Evolutionary conservation across 1,140 invertebrate species (phyloP).

Genomic region (Rhopalosiphum maidis): DNA sequence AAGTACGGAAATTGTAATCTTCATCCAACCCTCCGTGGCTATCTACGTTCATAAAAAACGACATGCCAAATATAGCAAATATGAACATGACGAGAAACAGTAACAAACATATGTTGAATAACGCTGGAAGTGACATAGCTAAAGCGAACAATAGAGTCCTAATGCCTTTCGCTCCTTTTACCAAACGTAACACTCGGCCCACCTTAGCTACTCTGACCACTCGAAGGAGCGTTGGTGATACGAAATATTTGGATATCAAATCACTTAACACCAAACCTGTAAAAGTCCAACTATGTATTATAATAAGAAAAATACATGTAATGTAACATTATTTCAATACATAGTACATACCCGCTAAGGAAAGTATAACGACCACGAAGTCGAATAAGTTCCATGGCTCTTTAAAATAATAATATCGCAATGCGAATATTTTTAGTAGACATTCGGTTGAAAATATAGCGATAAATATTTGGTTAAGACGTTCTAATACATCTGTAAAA

Average conservation of each 20-base stretch:
- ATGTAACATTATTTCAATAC: not conserved
- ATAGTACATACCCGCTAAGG: constrained; percentile 82
- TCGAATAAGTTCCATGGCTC: constrained; percentile 99
- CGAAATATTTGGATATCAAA: constrained; percentile 96
- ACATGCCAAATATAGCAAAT: constrained; percentile 99
- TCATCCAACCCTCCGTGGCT: constrained; percentile 92
- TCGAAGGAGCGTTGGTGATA: constrained; percentile 94
- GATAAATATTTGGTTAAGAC: constrained; percentile 97
- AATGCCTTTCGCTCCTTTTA: constrained; percentile 97
- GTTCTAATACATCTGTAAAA: constrained; percentile 84
- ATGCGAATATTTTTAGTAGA: constrained; percentile 95
- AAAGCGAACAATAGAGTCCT: constrained; percentile 95
- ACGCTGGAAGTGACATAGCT: constrained; percentile 96
- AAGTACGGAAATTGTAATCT: constrained; percentile 99
- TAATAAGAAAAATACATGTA: constrained; percentile 15
- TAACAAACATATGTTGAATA: constrained; percentile 98
- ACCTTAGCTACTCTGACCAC: constrained; percentile 98
- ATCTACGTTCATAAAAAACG: constrained; percentile 98
- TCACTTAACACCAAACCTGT: constrained; percentile 94
- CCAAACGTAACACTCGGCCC: constrained; percentile 92
- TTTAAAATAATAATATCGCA: constrained; percentile 97
- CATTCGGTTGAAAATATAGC: constrained; percentile 98
- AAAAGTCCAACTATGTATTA: constrained; percentile 44
- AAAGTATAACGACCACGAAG: constrained; percentile 98
- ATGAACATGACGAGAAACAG: constrained; percentile 99